Evolutionary conservation across 2,797 vertebrate genomes (phyloP), one percentile per base, ranked within the genome.

Genomic region (Silurus lanzhouensis): DNA sequence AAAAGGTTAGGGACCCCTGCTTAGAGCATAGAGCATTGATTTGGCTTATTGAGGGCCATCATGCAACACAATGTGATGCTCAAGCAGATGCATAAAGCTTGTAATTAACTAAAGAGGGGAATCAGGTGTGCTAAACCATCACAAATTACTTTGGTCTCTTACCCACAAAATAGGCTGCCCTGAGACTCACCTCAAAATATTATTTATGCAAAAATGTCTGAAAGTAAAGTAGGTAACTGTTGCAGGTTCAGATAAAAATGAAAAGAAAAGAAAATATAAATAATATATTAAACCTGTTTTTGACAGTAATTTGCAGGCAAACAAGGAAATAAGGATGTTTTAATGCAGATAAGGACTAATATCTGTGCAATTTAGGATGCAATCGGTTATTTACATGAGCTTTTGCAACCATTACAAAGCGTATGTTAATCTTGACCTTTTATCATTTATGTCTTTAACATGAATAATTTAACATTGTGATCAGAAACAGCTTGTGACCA

Each of bases 271-370:
- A 81, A 25, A 15, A 68, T 13, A 5, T 48, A 9, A 72, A 9
- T 9, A 81, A 66, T 55, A 81, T 68, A 67, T 63, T 64, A 64
- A 63, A 12, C 2, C 38, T 13, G 63, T 15, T 46, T 46, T 20
- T 66, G 60, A 66, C 15, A 76, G 25, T 55, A 82, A 61, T 70
- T 63, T 78, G 31, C 48, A 86, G 80, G 77, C 25, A 85, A 85
- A 71, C 13, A 81, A 58, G 61, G 74, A 83, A 68, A 72, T 58
- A 83, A 78, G 44, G 57, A 83, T 63, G 57, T 79, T 70, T 82
- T 70, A 10, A 31, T 2, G 6, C 71, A 80, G 22, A 22, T 84
- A 77, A 66, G 20, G 22, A 44, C 12, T 80, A 79, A 85, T 80
- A 80, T 80, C 44, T 46, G 67, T 85, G 71, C 80, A 76, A 67